phyloP scores from a whole-genome alignment of 2,113 vertebrate genomes.

The Salvelinus alpinus region DNA sequence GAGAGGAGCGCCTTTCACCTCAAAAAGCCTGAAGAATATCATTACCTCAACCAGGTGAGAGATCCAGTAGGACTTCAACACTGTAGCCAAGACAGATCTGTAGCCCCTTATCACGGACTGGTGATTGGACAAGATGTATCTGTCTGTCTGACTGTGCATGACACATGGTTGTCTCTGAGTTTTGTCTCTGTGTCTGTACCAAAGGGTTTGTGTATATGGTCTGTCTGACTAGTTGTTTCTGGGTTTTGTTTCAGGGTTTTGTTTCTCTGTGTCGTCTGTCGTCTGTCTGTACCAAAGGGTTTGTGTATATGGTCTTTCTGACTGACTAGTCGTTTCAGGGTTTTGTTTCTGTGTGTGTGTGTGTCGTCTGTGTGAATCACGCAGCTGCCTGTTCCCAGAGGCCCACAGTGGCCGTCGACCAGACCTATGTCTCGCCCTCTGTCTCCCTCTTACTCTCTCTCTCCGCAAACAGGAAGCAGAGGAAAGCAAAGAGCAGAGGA shows the following conservation, averaged over 20 bases:
- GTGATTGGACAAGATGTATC: neutral
- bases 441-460: constrained; percentile 22
- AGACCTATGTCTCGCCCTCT: neutral
- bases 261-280: neutral
- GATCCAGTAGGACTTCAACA: neutral
- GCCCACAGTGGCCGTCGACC: neutral
- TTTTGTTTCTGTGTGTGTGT: neutral
- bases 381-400: constrained; percentile 11
- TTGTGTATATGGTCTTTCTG: neutral
- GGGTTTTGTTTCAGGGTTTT: neutral
- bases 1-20: constrained; percentile 92
- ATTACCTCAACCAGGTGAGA: constrained; percentile 97
- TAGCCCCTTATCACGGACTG: neutral
- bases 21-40: constrained; percentile 92
- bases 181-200: neutral
- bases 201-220: neutral
- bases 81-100: neutral
- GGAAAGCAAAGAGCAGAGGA: constrained; percentile 36
- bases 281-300: neutral
- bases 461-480: constrained; percentile 48
- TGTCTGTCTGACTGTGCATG: neutral
- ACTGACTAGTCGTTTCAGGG: neutral
- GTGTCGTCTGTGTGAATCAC: constrained; percentile 9
- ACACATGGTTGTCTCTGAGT: neutral
- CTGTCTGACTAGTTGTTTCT: neutral